These are phyloP conservation scores for Trichonephila clavata DNA, from an alignment of 1,140 invertebrate species.

Conservation along the genomic window DNA sequence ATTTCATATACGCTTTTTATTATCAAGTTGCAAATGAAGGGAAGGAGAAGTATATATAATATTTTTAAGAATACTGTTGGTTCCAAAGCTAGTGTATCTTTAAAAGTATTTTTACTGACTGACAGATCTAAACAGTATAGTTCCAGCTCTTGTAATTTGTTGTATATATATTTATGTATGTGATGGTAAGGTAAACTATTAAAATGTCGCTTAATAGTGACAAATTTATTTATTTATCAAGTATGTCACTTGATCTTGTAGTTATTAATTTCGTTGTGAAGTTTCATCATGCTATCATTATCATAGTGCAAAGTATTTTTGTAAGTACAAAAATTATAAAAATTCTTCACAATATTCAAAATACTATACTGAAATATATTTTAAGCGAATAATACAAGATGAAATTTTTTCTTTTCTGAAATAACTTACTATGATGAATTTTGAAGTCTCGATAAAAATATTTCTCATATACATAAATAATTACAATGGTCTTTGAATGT, in stretches of 20 bases:
- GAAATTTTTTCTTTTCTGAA: too few species aligned
- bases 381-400: background rate
- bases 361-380: background rate
- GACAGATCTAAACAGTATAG: conserved; percentile 45
- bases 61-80: background rate
- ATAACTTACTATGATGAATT: too few species aligned
- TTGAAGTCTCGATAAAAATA: too few species aligned
- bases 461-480: too few species aligned
- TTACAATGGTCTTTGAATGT: too few species aligned
- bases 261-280: background rate
- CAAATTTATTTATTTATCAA: conserved; percentile 57
- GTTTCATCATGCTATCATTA: background rate
- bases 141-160: conserved; percentile 26
- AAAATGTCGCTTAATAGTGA: conserved; percentile 7
- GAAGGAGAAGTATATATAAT: background rate
- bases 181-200: conserved; percentile 63
- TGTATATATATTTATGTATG: conserved; percentile 55
- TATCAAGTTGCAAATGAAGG: too few species aligned
- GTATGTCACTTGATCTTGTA: conserved; percentile 28
- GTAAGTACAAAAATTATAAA: conserved; percentile 6
- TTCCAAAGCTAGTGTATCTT: background rate
- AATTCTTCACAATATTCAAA: background rate
- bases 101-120: conserved; percentile 15
- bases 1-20: too few species aligned
- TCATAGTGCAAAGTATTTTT: conserved; percentile 39